A percentile compares a stretch with the other conserved stretches of the same genome.
These are phyloP conservation scores for Girardia tigrina DNA, from an alignment of 2,888 invertebrate species.

Conservation along the genomic window DNA sequence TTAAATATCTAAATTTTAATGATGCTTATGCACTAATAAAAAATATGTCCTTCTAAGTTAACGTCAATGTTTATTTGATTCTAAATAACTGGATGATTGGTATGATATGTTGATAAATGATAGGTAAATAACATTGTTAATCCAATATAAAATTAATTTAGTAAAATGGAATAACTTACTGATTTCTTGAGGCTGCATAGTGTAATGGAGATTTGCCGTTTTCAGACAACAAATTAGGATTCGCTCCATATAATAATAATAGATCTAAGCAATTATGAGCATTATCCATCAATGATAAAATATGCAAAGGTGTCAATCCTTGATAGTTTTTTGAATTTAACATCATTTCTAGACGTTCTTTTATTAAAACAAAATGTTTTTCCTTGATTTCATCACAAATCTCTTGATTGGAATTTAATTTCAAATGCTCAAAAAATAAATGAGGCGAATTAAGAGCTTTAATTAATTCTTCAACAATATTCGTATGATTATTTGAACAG, in stretches of 20 bases:
- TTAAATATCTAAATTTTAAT: no score
- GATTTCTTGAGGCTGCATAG: not conserved
- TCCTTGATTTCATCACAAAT: not conserved
- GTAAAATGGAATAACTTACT: no score
- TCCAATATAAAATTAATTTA: not conserved
- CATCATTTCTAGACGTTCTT: constrained; percentile 5
- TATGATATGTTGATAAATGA: no score
- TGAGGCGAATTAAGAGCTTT: constrained; percentile 9
- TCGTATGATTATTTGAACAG: not conserved
- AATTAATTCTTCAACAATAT: not conserved
- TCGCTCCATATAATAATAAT: not conserved
- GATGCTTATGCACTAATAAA: no score
- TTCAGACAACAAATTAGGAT: constrained; percentile 6
- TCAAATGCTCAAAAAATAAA: constrained; percentile 6
- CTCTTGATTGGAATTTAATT: constrained; percentile 11
- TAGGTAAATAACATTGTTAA: no score
- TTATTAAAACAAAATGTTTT: not conserved
- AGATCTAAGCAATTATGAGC: not conserved
- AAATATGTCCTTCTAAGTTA: no score
- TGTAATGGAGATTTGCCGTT: not conserved
- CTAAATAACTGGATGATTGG: no score
- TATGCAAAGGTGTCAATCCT: not conserved
- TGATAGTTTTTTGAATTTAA: constrained; percentile 9
- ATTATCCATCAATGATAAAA: not conserved
- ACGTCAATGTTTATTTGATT: no score